phyloP scores from a whole-genome alignment of 2,888 invertebrate genomes.

The Hirtodrosophila trivittata region DNA sequence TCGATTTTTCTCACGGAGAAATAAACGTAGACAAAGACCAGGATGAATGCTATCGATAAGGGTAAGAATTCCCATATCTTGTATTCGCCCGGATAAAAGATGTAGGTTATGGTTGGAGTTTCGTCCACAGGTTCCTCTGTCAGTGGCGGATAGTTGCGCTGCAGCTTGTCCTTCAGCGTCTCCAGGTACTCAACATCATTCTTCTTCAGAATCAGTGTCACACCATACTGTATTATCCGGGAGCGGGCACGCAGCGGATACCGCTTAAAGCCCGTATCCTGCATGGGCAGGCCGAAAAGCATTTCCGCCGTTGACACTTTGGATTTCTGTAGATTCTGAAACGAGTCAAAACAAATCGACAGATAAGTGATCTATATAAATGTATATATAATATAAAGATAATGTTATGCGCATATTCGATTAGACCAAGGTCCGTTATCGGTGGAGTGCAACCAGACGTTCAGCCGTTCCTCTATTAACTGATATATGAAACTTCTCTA shows the following conservation, averaged over 20 bases:
- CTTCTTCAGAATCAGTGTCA: slow-evolving; percentile 93
- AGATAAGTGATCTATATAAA: neutral
- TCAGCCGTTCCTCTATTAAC: no score
- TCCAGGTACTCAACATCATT: slow-evolving; percentile 91
- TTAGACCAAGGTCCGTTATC: slow-evolving; percentile 30
- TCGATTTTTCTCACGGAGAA: slow-evolving; percentile 97
- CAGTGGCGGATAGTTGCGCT: slow-evolving; percentile 89
- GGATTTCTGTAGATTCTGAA: slow-evolving; percentile 91
- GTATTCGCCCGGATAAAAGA: slow-evolving; percentile 95
- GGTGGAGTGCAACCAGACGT: slow-evolving; percentile 6
- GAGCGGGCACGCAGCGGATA: slow-evolving; percentile 93
- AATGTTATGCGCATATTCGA: neutral
- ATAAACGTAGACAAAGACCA: slow-evolving; percentile 96
- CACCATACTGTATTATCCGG: slow-evolving; percentile 93
- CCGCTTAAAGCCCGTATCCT: slow-evolving; percentile 94
- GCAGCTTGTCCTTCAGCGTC: slow-evolving; percentile 89
- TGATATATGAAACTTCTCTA: no score
- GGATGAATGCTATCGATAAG: slow-evolving; percentile 91
- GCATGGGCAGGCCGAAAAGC: slow-evolving; percentile 95
- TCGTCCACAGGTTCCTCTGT: slow-evolving; percentile 51
- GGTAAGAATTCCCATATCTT: slow-evolving; percentile 94
- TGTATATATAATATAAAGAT: neutral
- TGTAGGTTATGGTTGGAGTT: slow-evolving; percentile 84
- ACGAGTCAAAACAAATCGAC: slow-evolving; percentile 8
- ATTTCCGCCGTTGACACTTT: slow-evolving; percentile 94